Base-by-base conservation (phyloP, 2,888 invertebrate species). In the Deilephila porcellus region DNA sequence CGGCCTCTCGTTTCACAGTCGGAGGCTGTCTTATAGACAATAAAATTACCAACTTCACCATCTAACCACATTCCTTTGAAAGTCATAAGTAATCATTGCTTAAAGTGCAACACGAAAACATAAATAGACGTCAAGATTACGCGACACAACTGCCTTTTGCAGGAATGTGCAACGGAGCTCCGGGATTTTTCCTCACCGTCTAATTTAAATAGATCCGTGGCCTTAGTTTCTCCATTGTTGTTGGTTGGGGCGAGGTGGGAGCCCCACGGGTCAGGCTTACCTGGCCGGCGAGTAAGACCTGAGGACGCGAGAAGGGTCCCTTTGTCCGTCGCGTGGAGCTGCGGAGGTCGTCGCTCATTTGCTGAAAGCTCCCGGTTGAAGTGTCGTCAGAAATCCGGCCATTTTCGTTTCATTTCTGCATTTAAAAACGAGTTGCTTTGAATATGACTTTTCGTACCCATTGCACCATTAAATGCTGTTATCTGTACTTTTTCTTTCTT, bases 301-400 rank as follows among this genome's bases (percentile, higher is more conserved):
- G 85, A 82, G 85, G 80, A 86, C 84, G 83, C 82, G 81, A 85
- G 86, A 87, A 85, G 86, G 85, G 87, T 78, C 81, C 83, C 89
- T 91, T 91, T 91, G 91, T 91, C 83, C 85, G 78, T 80, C 81
- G 82, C 79, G 76, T 73, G 76, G 77, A 82, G 81, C 79, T 80
- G 78, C 81, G 82, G 84, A 86, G 85, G 87, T 85, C 88, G 88
- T 85, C 89, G 88, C 88, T 92, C 92, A 92, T 92, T 91, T 92
- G 88, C 89, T 91, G 91, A 92, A 92, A 92, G 91, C 90, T 82
- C 82, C 83, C 74, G 83, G 81, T 81, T 89, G 86, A 88, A 91
- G 90, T 88, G 89, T 88, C 88, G 85, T 79, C 85, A 84, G 84
- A 86, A 89, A 89, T 87, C 85, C 88, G 83, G 82, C 88, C 86